These are phyloP conservation scores for Drosophila chauvacae DNA, from an alignment of 1,140 invertebrate genomes.

Conservation along the genomic window DNA sequence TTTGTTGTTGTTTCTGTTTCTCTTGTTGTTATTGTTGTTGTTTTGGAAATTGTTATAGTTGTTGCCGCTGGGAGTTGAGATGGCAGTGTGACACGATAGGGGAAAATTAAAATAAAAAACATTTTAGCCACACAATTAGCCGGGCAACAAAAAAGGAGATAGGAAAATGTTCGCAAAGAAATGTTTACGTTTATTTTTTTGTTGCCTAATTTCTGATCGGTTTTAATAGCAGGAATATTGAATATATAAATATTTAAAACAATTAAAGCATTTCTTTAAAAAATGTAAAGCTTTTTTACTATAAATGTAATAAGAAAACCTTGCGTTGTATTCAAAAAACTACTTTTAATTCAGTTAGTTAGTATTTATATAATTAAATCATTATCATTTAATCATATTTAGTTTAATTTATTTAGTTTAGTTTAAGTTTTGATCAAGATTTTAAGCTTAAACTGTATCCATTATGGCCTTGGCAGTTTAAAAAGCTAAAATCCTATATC, in stretches of 20 bases:
- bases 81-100: slow-evolving; percentile 24
- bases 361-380: background rate
- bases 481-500: background rate
- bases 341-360: background rate
- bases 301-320: background rate
- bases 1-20: background rate
- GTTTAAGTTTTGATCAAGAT: background rate
- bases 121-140: slow-evolving; percentile 4
- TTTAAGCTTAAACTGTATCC: background rate
- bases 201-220: background rate
- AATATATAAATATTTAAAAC: background rate
- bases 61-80: background rate
- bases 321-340: background rate
- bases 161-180: background rate
- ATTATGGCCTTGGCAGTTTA: background rate
- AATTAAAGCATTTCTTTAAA: no score
- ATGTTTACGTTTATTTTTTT: background rate
- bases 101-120: slow-evolving; percentile 10
- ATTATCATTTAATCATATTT: background rate
- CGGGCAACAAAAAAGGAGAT: no score
- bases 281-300: no score
- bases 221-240: background rate
- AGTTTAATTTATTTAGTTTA: no score
- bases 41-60: slow-evolving; percentile 14
- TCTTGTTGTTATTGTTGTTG: background rate